Base-by-base conservation (phyloP, 2,113 vertebrate species). In the Callorhinus ursinus region DNA sequence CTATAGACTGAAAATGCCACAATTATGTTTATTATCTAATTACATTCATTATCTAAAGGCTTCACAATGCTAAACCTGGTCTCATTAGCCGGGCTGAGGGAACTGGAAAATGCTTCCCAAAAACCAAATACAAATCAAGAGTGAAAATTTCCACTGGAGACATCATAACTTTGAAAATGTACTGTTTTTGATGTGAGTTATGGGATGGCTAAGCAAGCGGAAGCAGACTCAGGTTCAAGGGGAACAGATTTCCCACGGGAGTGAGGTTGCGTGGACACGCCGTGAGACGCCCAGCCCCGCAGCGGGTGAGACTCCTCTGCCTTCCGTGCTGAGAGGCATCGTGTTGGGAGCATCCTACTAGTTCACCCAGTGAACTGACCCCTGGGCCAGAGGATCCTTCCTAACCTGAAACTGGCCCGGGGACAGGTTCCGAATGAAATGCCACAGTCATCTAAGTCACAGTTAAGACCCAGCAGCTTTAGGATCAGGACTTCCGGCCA, bases 271-370 rank as follows among this genome's bases (percentile, higher is more conserved):
- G 4, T 1, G 9, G 24, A 19, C 3, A 1, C 4, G 6, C 28
- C 1, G 7, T 0, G 10, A 51, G 0, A 0, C 2, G 0, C 8
- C 31, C 46, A 5, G 4, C 18, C 26, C 57, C 4, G 4, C 4
- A 4, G 9, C 15, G 2, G 14, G 33, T 0, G 6, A 1, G 1
- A 33, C 33, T 12, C 11, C 7, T 7, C 24, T 4, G 16, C n/a
- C 71, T 53, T 33, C 10, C 7, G 7, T 15, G 79, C 67, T 1
- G 13, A 39, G 21, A 1, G 0, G 12, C 53, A 12, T 4, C 16
- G 2, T 14, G 13, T 19, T 61, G 19, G 59, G 51, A 53, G 51
- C 51, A 14, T 14, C 14, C 51, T 1, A 13, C 63, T 65, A 12
- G 5, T 13, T 5, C 6, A 24, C n/a, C 51, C 26, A 24, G 15